phyloP scores from a whole-genome alignment of 1,140 invertebrate genomes.

The Oppia nitens region DNA sequence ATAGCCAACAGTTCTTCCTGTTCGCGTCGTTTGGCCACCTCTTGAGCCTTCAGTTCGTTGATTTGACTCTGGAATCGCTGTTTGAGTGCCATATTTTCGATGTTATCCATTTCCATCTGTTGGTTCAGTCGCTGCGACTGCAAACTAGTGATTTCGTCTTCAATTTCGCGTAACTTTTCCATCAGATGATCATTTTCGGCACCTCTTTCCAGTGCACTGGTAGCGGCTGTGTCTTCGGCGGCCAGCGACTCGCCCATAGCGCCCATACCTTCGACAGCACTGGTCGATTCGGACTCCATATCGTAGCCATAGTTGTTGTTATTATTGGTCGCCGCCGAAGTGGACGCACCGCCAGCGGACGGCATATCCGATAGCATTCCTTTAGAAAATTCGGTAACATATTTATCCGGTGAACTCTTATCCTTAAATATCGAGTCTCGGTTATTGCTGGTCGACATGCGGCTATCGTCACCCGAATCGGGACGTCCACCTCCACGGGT shows the following conservation, averaged over 20 bases:
- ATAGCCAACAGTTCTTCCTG: slow-evolving; percentile 11
- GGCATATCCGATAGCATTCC: not conserved
- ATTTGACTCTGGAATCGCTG: slow-evolving; percentile 62
- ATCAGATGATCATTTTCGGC: slow-evolving; percentile 18
- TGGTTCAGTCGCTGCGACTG: slow-evolving; percentile 51
- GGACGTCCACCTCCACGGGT: slow-evolving; percentile 3
- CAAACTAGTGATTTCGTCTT: slow-evolving; percentile 44
- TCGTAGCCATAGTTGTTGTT: slow-evolving; percentile 12
- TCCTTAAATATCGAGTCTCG: slow-evolving; percentile 46
- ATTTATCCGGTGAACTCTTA: not conserved
- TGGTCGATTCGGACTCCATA: slow-evolving; percentile 1
- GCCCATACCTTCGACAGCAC: not conserved
- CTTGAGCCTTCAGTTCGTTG: slow-evolving; percentile 53
- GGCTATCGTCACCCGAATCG: slow-evolving; percentile 17
- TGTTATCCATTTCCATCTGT: slow-evolving; percentile 60
- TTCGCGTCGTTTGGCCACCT: slow-evolving; percentile 40
- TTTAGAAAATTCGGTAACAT: not conserved
- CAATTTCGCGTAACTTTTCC: slow-evolving; percentile 22
- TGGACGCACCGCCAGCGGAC: not conserved
- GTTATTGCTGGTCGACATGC: slow-evolving; percentile 10
- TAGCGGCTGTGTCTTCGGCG: slow-evolving; percentile 14
- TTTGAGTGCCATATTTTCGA: slow-evolving; percentile 63
- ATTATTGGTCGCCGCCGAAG: not conserved
- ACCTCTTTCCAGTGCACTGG: slow-evolving; percentile 10
- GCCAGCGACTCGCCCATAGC: not conserved